A percentile compares a stretch with the other conserved stretches of the same genome.
These are phyloP conservation scores for Alaudala cheleensis DNA, from an alignment of 2,113 vertebrate species.

Conservation along the genomic window DNA sequence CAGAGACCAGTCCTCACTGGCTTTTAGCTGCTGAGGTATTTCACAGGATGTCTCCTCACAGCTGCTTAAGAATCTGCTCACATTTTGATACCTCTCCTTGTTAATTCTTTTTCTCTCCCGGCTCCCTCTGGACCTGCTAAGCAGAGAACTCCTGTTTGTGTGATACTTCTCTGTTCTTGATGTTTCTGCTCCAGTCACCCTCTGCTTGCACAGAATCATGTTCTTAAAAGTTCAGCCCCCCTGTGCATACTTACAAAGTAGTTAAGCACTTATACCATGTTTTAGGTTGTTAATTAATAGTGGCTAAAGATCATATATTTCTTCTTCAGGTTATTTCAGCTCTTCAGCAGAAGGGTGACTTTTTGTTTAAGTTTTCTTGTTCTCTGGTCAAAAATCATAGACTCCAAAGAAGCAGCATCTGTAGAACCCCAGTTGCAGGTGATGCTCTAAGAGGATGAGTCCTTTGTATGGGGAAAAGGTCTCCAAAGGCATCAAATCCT, in stretches of 20 bases:
- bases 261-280: background rate
- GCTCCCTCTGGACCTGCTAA: background rate
- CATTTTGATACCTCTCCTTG: background rate
- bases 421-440: background rate
- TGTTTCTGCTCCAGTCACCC: background rate
- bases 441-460: background rate
- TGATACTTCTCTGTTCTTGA: background rate
- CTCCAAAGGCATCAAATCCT: background rate
- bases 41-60: background rate
- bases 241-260: background rate
- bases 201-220: background rate
- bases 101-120: background rate
- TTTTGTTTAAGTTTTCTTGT: background rate
- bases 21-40: background rate
- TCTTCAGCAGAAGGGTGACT: background rate
- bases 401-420: background rate
- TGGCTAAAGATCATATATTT: background rate
- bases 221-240: background rate
- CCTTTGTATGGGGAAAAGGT: background rate
- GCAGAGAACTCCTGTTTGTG: background rate
- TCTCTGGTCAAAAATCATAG: background rate
- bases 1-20: background rate
- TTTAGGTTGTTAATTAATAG: background rate
- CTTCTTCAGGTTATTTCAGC: background rate
- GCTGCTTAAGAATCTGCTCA: background rate